A percentile compares a stretch with the other conserved stretches of the same genome.
phyloP scores from a whole-genome alignment of 2,113 vertebrate species.

The Pelecanoides urinatrix region DNA sequence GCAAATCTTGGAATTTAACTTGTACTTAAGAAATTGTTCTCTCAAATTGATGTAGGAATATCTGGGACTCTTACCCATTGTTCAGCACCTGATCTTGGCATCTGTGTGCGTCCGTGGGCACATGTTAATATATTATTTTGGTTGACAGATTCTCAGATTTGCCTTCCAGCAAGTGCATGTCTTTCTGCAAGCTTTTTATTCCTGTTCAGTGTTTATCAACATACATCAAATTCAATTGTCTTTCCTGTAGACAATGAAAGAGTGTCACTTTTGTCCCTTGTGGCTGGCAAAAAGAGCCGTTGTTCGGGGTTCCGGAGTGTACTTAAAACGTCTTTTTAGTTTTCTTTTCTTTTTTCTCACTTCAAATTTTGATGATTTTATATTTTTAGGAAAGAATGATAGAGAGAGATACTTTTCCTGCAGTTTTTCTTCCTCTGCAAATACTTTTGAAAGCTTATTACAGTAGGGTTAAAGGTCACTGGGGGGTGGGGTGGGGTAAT shows the following conservation, averaged over 20 bases:
- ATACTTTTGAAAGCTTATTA: neutral
- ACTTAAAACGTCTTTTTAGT: neutral
- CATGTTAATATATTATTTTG: neutral
- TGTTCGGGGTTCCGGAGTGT: neutral
- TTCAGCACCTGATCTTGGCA: neutral
- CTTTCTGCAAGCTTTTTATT: constrained; percentile 1
- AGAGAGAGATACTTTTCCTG: neutral
- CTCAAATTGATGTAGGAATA: neutral
- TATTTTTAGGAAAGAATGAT: neutral
- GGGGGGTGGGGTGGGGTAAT: no score
- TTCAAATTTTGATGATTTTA: neutral
- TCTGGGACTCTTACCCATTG: neutral
- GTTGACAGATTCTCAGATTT: neutral
- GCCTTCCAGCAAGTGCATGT: neutral
- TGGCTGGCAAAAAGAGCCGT: neutral
- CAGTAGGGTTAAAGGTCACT: neutral
- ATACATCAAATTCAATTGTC: neutral
- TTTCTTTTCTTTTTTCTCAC: neutral
- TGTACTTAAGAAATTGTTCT: neutral
- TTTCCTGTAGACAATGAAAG: neutral
- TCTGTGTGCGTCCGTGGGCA: neutral
- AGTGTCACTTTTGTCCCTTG: neutral
- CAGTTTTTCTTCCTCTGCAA: neutral
- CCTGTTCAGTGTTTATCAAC: neutral
- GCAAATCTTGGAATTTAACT: neutral